Evolutionary conservation across 2,113 vertebrate genomes (phyloP), one percentile per base, ranked within the genome.

Genomic region (Brachyistius frenatus): DNA sequence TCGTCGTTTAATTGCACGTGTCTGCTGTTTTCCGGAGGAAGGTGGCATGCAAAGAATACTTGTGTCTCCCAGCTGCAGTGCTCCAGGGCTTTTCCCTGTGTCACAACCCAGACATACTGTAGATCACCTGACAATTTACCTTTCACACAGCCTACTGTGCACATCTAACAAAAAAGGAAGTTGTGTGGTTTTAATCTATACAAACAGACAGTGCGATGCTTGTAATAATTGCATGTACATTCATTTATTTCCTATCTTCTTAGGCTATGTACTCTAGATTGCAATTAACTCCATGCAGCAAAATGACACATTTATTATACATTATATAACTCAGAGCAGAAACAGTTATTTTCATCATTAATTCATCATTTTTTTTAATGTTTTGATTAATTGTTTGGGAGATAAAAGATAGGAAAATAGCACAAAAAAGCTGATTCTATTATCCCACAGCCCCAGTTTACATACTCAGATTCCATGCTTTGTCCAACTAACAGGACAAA

Each of bases 71-170:
- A 85, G 76, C 85, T 88, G 81, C 72, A 73, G 66, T 23, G 61
- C 89, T 78, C 1, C 10, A 3, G 79, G 87, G 72, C 73, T 82
- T 88, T 90, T 91, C 88, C 66, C 87, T 50, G 15, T 35, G 50
- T 70, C 70, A 5, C 62, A 57, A 39, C 41, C 46, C 32, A 81
- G 80, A 81, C 76, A 65, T 16, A 57, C 47, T 71, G 46, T 37
- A 16, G 67, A 79, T 72, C 86, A 93, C 84, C 93, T 91, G 88
- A 88, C 80, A 79, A 82, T 87, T 84, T 88, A 79, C 31, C 60
- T 81, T 70, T 76, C 47, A 80, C 35, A 35, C 52, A 67, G 47
- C 31, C 57, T 31, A 61, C 46, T 62, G 30, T 63, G 54, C 23
- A 44, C 41, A 44, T 13, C 13, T 44, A 44, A 5, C 41, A 44